phyloP scores from a whole-genome alignment of 2,797 vertebrate genomes.

The Semaprochilodus insignis region DNA sequence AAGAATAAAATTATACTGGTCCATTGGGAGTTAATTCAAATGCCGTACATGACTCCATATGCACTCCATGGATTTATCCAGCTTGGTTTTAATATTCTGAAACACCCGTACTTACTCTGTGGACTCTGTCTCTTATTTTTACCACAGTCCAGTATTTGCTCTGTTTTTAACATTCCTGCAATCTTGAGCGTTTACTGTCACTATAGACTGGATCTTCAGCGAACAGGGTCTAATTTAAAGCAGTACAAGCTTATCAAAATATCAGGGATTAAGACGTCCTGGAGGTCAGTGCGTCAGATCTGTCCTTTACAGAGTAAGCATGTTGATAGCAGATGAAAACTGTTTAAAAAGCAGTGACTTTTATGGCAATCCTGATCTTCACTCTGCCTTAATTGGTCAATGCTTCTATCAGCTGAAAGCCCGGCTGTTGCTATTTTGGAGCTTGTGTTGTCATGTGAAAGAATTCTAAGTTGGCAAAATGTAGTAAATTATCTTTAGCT shows the following conservation, averaged over 20 bases:
- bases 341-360: constrained; percentile 34
- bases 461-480: constrained; percentile 35
- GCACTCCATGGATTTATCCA: no score
- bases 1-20: no score
- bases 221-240: not conserved
- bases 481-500: constrained; percentile 14
- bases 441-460: constrained; percentile 52
- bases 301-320: constrained; percentile 28
- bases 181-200: not conserved
- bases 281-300: constrained; percentile 7
- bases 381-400: constrained; percentile 52
- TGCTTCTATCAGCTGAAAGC: constrained; percentile 43
- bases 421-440: constrained; percentile 60
- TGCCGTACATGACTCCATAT: no score
- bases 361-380: constrained; percentile 52
- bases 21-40: no score
- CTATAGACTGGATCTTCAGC: not conserved
- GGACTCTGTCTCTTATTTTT: no score
- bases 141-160: no score
- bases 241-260: not conserved
- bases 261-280: not conserved
- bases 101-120: no score
- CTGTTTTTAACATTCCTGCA: not conserved
- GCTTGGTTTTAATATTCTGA: no score
- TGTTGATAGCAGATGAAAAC: constrained; percentile 42